Conservation (phyloP, 2,888 invertebrate genomes). For the Drosophila recens region DNA sequence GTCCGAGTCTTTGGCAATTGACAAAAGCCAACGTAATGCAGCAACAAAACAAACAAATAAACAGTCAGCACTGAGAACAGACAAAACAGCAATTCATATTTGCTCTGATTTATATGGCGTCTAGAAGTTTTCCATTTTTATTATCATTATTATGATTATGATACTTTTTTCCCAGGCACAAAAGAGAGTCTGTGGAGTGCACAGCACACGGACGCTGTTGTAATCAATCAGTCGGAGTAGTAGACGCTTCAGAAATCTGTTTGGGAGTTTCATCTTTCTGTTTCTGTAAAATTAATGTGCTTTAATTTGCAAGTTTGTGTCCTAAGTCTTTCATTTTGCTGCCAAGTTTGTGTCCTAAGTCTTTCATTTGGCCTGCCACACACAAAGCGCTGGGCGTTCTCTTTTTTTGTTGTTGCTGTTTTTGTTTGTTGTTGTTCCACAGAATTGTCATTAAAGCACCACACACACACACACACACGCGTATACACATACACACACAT, state of each 20-base stretch:
- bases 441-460: slow-evolving; percentile 79
- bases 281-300: slow-evolving; percentile 73
- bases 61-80: slow-evolving; percentile 62
- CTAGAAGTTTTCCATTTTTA: slow-evolving; percentile 81
- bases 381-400: slow-evolving; percentile 57
- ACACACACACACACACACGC: slow-evolving; percentile 47
- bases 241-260: slow-evolving; percentile 38
- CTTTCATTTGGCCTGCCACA: slow-evolving; percentile 67
- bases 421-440: slow-evolving; percentile 48
- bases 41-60: slow-evolving; percentile 62
- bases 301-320: slow-evolving; percentile 82
- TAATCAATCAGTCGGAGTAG: slow-evolving; percentile 69
- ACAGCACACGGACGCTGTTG: slow-evolving; percentile 47
- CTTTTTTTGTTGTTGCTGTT: slow-evolving; percentile 48
- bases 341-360: slow-evolving; percentile 79
- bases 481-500: slow-evolving; percentile 25
- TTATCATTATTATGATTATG: slow-evolving; percentile 80
- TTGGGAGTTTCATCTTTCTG: slow-evolving; percentile 44
- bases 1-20: slow-evolving; percentile 63
- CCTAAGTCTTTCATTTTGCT: slow-evolving; percentile 76
- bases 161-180: slow-evolving; percentile 74
- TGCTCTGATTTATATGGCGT: slow-evolving; percentile 81
- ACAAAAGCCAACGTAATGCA: slow-evolving; percentile 70
- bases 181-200: slow-evolving; percentile 38
- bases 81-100: slow-evolving; percentile 80